phyloP scores from a whole-genome alignment of 2,113 vertebrate species.

The Pristiophorus japonicus region DNA sequence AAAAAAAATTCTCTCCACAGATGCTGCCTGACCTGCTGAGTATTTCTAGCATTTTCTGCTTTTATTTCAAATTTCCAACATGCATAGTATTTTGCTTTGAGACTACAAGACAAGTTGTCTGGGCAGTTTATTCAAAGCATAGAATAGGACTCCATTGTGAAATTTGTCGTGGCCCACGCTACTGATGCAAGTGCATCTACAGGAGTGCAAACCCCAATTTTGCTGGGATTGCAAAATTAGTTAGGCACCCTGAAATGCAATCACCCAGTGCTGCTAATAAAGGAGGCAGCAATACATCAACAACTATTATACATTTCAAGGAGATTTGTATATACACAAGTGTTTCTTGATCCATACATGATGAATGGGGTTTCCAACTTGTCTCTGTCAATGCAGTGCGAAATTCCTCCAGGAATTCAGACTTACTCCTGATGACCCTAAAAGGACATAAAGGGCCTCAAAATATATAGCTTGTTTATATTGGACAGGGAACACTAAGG shows the following conservation, averaged over 20 bases:
- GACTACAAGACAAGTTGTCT: background rate
- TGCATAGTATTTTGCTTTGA: background rate
- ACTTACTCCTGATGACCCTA: background rate
- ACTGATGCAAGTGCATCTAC: background rate
- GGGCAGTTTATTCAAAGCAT: background rate
- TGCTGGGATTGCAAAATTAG: background rate
- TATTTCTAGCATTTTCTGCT: too few species aligned
- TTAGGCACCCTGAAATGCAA: background rate
- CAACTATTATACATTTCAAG: background rate
- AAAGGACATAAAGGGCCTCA: constrained; percentile 6
- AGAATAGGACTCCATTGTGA: background rate
- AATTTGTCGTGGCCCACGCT: background rate
- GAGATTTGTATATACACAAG: background rate
- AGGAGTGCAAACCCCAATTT: background rate
- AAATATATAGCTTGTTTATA: background rate
- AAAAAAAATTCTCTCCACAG: too few species aligned
- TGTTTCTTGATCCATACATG: background rate
- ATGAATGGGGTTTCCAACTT: background rate
- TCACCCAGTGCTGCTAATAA: background rate
- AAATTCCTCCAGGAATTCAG: background rate
- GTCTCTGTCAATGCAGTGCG: background rate
- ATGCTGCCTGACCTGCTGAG: too few species aligned
- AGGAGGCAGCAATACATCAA: background rate
- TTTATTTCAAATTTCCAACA: too few species aligned
- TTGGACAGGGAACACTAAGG: background rate